Percentiles rank a stretch among this genome's conserved stretches.
Conservation (phyloP, 2,888 invertebrate genomes). For the Nomada ferruginata region DNA sequence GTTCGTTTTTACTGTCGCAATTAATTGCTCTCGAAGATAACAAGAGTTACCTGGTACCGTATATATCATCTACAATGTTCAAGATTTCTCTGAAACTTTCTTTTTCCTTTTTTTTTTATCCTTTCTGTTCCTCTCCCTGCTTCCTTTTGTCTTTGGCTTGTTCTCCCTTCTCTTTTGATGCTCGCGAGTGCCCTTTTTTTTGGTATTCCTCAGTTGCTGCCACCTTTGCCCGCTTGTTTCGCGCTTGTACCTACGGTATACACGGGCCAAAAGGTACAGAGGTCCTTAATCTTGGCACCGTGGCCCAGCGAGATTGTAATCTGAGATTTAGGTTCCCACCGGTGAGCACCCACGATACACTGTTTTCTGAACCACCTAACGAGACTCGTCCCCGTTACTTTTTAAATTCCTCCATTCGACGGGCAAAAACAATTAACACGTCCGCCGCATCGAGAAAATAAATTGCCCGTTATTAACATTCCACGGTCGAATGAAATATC, state of each 20-base stretch:
- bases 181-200: neutral
- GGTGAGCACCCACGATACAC: conserved; percentile 73
- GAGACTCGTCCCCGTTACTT: conserved; percentile 26
- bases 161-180: neutral
- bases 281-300: conserved; percentile 79
- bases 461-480: neutral
- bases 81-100: neutral
- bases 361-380: conserved; percentile 52
- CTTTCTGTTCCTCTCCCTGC: neutral
- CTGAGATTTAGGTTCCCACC: conserved; percentile 77
- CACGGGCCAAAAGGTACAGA: conserved; percentile 45
- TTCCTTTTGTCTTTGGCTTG: conserved; percentile 3
- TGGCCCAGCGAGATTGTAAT: conserved; percentile 78
- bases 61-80: too few relatives aligned
- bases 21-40: too few relatives aligned
- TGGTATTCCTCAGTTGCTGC: conserved; percentile 21
- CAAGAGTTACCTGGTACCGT: too few relatives aligned
- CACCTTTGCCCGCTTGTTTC: conserved; percentile 29
- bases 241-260: conserved; percentile 36
- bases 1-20: too few relatives aligned
- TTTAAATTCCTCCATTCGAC: conserved; percentile 15
- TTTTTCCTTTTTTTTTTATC: neutral
- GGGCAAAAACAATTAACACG: conserved; percentile 17
- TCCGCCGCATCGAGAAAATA: neutral
- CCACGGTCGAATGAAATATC: too few relatives aligned